phyloP scores from a whole-genome alignment of 2,888 invertebrate species.

The Yponomeuta cagnagella region DNA sequence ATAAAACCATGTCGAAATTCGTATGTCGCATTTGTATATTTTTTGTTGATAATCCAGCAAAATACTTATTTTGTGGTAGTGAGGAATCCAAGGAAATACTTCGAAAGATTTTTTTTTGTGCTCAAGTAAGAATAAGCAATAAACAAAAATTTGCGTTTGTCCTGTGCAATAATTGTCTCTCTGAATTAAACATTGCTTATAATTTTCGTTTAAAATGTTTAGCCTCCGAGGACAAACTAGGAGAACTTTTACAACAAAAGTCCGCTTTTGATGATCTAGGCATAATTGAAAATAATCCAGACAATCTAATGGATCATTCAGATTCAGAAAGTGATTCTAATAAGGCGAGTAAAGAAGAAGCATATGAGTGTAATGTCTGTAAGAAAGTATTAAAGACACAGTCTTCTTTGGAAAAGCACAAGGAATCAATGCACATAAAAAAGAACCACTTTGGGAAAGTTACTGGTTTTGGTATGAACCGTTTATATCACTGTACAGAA shows the following conservation, averaged over 20 bases:
- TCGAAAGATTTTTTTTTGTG: conserved; percentile 46
- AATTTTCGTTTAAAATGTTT: conserved; percentile 52
- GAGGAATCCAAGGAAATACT: conserved; percentile 36
- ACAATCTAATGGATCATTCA: conserved; percentile 16
- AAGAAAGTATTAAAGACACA: conserved; percentile 48
- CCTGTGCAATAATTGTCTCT: conserved; percentile 46
- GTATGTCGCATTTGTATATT: conserved; percentile 52
- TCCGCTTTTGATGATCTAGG: background rate
- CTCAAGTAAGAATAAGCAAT: conserved; percentile 40
- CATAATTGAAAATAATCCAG: conserved; percentile 11
- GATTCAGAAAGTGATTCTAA: background rate
- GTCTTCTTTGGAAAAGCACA: conserved; percentile 49
- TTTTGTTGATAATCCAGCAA: conserved; percentile 22
- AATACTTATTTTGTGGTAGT: conserved; percentile 33
- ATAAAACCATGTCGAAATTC: background rate
- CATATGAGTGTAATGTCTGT: conserved; percentile 40
- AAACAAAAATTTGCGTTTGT: conserved; percentile 39
- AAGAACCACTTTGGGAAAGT: conserved; percentile 52
- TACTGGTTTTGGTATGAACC: conserved; percentile 50
- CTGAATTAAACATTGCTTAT: conserved; percentile 43
- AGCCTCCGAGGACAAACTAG: conserved; percentile 42
- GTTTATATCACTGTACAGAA: conserved; percentile 58
- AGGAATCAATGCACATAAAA: conserved; percentile 53
- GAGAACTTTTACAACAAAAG: conserved; percentile 23
- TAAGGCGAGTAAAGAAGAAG: background rate